A percentile compares a stretch with the other conserved stretches of the same genome.
phyloP scores from a whole-genome alignment of 2,797 vertebrate genomes.

The Gymnothorax reevesii region DNA sequence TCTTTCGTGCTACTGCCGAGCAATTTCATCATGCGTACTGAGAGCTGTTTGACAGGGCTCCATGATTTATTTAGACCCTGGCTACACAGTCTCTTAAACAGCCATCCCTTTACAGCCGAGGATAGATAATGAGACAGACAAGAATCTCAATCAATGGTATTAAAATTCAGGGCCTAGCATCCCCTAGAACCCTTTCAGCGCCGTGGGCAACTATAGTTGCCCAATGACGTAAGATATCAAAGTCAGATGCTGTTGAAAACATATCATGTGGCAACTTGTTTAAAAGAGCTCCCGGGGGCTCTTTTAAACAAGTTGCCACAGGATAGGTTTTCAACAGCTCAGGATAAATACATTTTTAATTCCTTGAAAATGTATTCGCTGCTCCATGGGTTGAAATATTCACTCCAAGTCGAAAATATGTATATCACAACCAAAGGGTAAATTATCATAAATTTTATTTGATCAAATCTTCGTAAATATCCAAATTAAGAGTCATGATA shows the following conservation, averaged over 20 bases:
- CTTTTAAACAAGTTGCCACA: too few relatives aligned
- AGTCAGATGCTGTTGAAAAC: too few relatives aligned
- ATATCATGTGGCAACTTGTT: too few relatives aligned
- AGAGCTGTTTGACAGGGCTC: slow-evolving; percentile 53
- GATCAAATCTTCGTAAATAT: background rate
- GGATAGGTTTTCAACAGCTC: too few relatives aligned
- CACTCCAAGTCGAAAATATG: background rate
- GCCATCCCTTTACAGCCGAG: slow-evolving; percentile 29
- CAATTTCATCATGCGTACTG: slow-evolving; percentile 74
- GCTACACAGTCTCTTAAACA: slow-evolving; percentile 67
- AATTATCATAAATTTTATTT: background rate
- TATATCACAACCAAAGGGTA: background rate
- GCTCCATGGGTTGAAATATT: background rate
- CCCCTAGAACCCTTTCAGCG: background rate
- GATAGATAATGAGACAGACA: background rate
- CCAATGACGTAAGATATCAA: too few relatives aligned
- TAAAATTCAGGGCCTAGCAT: background rate
- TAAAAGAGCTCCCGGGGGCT: too few relatives aligned
- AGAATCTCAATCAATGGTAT: background rate
- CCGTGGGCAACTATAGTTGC: too few relatives aligned
- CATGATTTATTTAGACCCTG: slow-evolving; percentile 64
- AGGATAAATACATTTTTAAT: too few relatives aligned
- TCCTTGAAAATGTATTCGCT: too few relatives aligned
- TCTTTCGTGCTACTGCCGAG: slow-evolving; percentile 58
- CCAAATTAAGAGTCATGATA: background rate